Evolutionary conservation across 2,797 vertebrate species (phyloP).

Genomic region (Smutsia gigantea): DNA sequence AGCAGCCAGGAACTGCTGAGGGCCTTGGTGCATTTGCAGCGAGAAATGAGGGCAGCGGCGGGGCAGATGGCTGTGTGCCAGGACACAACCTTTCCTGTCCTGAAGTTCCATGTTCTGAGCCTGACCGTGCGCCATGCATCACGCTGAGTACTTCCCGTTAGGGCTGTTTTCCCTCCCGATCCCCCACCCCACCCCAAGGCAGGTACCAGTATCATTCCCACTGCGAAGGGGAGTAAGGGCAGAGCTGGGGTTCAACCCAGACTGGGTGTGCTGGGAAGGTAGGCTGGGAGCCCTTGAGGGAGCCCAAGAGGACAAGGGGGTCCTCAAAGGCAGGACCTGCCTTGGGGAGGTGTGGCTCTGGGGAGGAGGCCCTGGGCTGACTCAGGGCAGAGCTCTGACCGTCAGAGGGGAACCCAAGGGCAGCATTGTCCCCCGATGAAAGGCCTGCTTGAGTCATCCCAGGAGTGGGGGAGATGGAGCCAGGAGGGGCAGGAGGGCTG

Average conservation of each 20-base stretch:
- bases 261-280: neutral
- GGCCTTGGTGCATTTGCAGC: neutral
- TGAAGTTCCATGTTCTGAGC: neutral
- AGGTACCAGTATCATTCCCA: neutral
- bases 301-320: too few relatives aligned
- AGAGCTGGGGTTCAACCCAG: neutral
- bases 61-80: fast-evolving
- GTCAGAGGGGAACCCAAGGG: neutral
- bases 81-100: fast-evolving
- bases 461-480: too few relatives aligned
- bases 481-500: neutral
- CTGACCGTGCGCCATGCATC: fast-evolving
- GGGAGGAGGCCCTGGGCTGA: neutral
- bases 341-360: too few relatives aligned
- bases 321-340: neutral
- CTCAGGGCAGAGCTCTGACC: fast-evolving
- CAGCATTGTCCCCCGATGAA: fast-evolving
- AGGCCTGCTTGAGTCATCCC: neutral
- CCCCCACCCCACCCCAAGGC: too few relatives aligned
- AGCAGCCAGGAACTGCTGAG: fast-evolving
- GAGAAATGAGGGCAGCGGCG: fast-evolving
- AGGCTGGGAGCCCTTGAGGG: neutral
- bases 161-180: neutral
- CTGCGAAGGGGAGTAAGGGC: neutral
- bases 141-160: fast-evolving